Conservation (phyloP, 2,888 invertebrate species). For the Caenorhabditis sp. region DNA sequence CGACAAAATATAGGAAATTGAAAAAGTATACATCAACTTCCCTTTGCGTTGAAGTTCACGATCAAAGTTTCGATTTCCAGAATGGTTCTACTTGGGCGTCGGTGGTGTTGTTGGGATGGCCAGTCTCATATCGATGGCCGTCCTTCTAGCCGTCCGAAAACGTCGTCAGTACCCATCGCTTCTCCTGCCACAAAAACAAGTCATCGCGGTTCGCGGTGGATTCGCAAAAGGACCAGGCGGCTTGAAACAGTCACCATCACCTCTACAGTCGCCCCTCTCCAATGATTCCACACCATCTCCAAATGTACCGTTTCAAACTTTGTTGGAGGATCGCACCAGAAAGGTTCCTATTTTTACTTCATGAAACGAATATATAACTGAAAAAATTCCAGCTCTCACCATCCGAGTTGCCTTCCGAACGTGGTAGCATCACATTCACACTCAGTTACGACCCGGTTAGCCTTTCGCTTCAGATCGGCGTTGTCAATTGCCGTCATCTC, state of each 20-base stretch:
- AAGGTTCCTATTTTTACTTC: no score
- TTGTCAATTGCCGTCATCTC: slow-evolving; percentile 63
- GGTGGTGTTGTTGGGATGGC: slow-evolving; percentile 57
- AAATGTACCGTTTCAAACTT: slow-evolving; percentile 43
- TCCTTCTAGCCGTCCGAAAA: slow-evolving; percentile 55
- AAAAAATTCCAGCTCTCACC: slow-evolving; percentile 45
- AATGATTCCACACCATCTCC: slow-evolving; percentile 57
- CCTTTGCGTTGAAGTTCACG: no score
- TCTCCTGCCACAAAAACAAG: slow-evolving; percentile 57
- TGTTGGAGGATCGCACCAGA: slow-evolving; percentile 55
- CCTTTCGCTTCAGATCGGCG: slow-evolving; percentile 63
- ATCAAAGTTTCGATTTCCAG: no score
- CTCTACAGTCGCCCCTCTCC: slow-evolving; percentile 61
- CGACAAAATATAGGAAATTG: background rate
- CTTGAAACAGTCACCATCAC: slow-evolving; percentile 61
- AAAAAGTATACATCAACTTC: no score
- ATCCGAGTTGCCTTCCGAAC: slow-evolving; percentile 56
- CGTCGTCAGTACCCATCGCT: slow-evolving; percentile 55
- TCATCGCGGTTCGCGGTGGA: slow-evolving; percentile 57
- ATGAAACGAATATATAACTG: background rate
- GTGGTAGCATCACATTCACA: slow-evolving; percentile 64
- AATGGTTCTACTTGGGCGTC: slow-evolving; percentile 61
- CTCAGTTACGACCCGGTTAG: slow-evolving; percentile 64
- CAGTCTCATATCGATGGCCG: slow-evolving; percentile 55
- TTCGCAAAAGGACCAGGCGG: slow-evolving; percentile 59